These are phyloP conservation scores for Germaria angustata DNA, from an alignment of 2,888 invertebrate genomes.

Conservation along the genomic window DNA sequence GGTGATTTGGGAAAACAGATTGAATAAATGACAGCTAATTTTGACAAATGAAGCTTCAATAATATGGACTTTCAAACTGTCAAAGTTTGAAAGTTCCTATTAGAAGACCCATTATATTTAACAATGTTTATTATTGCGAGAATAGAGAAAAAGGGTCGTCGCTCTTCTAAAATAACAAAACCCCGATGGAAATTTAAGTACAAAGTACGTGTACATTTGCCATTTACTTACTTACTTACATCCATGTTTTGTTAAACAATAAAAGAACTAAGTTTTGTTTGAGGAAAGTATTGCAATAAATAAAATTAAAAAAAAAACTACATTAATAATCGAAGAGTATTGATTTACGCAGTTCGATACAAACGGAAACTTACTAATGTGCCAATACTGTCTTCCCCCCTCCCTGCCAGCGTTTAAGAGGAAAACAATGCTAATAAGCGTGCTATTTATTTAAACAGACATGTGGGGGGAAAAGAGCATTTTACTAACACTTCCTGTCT, in stretches of 20 bases:
- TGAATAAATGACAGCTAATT: too few relatives aligned
- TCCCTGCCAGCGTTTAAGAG: not conserved
- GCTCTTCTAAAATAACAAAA: conserved; percentile 37
- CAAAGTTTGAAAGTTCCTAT: too few relatives aligned
- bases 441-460: conserved; percentile 9
- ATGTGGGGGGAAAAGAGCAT: not conserved
- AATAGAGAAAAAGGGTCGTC: conserved; percentile 21
- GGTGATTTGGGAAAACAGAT: too few relatives aligned
- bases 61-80: too few relatives aligned
- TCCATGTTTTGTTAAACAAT: too few relatives aligned
- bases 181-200: conserved; percentile 43
- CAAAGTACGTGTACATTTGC: conserved; percentile 11
- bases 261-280: too few relatives aligned
- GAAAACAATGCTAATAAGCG: conserved; percentile 25
- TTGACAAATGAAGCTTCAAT: too few relatives aligned
- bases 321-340: conserved; percentile 39
- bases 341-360: conserved; percentile 41
- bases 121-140: conserved; percentile 47
- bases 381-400: not conserved
- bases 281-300: conserved; percentile 32
- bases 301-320: conserved; percentile 7
- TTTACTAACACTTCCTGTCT: conserved; percentile 46
- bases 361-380: conserved; percentile 37
- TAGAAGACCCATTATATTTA: too few relatives aligned
- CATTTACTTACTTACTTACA: not conserved